Conservation (phyloP, 2,797 vertebrate species). For the Pipistrellus nathusii region DNA sequence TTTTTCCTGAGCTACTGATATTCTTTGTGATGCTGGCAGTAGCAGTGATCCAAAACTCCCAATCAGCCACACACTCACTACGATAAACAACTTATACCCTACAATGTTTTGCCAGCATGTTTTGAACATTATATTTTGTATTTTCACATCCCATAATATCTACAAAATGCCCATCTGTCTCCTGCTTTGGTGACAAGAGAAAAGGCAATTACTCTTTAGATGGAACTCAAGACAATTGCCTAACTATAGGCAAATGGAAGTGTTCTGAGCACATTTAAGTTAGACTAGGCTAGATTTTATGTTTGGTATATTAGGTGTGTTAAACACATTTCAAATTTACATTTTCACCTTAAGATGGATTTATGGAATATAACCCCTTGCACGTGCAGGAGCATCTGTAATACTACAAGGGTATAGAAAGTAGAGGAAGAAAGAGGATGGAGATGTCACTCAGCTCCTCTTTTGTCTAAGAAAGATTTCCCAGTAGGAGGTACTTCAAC, state of each 20-base stretch:
- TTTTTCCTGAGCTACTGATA: not conserved
- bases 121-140: not conserved
- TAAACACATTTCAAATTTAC: not conserved
- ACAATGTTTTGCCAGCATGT: not conserved
- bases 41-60: not conserved
- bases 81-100: not conserved
- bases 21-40: not conserved
- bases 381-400: not conserved
- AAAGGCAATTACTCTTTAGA: not conserved
- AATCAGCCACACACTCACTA: not conserved
- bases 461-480: not conserved
- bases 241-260: not conserved
- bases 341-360: not conserved
- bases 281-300: not conserved
- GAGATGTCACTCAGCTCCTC: not conserved
- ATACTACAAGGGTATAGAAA: not conserved
- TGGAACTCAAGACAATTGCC: not conserved
- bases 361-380: not conserved
- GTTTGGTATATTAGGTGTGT: not conserved
- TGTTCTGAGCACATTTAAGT: not conserved
- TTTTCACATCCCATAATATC: not conserved
- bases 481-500: not conserved
- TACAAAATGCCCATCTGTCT: not conserved
- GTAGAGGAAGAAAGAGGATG: not conserved
- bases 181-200: not conserved